Evolutionary conservation across 2,888 invertebrate species (phyloP).

Genomic region (Pollenia griseotomentosa): DNA sequence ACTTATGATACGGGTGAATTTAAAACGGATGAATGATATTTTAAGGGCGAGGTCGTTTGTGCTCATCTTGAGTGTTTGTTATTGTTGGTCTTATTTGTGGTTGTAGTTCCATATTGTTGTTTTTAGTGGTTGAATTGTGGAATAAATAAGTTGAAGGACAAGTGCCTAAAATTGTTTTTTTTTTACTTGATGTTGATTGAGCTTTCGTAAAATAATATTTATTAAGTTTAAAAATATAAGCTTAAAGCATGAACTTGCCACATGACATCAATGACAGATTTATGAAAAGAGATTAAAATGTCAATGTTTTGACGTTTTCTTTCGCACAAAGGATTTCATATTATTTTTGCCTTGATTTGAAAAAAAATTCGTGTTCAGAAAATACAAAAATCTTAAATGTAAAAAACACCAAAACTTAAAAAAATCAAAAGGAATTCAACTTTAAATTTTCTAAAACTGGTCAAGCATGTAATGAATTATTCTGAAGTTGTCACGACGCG

Average conservation of each 20-base stretch:
- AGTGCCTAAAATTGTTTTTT: conserved; percentile 8
- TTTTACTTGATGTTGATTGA: neutral
- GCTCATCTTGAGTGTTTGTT: conserved; percentile 5
- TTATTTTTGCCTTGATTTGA: too few species aligned
- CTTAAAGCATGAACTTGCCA: conserved; percentile 52
- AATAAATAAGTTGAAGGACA: conserved; percentile 38
- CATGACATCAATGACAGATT: conserved; percentile 55
- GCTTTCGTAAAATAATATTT: conserved; percentile 18
- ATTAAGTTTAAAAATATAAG: neutral
- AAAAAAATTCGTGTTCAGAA: too few species aligned
- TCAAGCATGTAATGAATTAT: too few species aligned
- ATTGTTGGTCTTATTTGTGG: neutral
- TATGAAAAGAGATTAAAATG: conserved; percentile 1
- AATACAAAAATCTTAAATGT: too few species aligned
- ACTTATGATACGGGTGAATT: neutral
- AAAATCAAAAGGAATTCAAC: too few species aligned
- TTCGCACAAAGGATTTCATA: too few species aligned
- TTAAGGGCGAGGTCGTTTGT: conserved; percentile 61
- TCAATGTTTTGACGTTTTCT: neutral
- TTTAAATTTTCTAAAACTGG: too few species aligned
- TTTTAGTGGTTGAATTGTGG: neutral
- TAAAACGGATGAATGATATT: conserved; percentile 27
- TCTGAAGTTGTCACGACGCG: too few species aligned
- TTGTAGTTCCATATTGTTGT: neutral
- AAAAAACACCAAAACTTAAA: too few species aligned